A percentile compares a stretch with the other conserved stretches of the same genome.
These are phyloP conservation scores for Harpalus rufipes DNA, from an alignment of 2,888 invertebrate species.

Conservation along the genomic window DNA sequence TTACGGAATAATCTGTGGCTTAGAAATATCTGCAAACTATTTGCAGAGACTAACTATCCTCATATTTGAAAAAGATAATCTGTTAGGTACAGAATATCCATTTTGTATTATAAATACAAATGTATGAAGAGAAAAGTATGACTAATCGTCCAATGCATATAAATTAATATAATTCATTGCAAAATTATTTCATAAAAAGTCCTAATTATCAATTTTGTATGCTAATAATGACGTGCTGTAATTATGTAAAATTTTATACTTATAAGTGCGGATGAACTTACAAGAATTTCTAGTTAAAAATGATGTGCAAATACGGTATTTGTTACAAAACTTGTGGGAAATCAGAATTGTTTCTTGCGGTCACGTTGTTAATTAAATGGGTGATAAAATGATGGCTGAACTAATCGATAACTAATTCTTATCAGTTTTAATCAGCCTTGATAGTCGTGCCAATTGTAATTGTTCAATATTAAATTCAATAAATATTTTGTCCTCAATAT, in stretches of 20 bases:
- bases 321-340: neutral
- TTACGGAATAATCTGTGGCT: no score
- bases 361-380: neutral
- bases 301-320: neutral
- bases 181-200: slow-evolving; percentile 16
- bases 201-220: neutral
- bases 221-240: slow-evolving; percentile 1
- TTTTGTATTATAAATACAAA: no score
- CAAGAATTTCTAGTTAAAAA: neutral
- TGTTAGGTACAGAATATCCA: no score
- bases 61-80: no score
- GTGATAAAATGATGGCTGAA: neutral
- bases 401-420: slow-evolving; percentile 12
- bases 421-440: slow-evolving; percentile 45
- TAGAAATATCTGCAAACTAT: no score
- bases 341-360: neutral
- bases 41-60: no score
- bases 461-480: slow-evolving; percentile 27
- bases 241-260: neutral
- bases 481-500: slow-evolving; percentile 32
- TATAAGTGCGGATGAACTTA: neutral
- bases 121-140: neutral
- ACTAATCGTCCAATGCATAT: slow-evolving; percentile 1
- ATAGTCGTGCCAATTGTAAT: slow-evolving; percentile 42
- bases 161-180: slow-evolving; percentile 12